These are phyloP conservation scores for Labrus mixtus DNA, from an alignment of 2,113 vertebrate species.

Conservation along the genomic window DNA sequence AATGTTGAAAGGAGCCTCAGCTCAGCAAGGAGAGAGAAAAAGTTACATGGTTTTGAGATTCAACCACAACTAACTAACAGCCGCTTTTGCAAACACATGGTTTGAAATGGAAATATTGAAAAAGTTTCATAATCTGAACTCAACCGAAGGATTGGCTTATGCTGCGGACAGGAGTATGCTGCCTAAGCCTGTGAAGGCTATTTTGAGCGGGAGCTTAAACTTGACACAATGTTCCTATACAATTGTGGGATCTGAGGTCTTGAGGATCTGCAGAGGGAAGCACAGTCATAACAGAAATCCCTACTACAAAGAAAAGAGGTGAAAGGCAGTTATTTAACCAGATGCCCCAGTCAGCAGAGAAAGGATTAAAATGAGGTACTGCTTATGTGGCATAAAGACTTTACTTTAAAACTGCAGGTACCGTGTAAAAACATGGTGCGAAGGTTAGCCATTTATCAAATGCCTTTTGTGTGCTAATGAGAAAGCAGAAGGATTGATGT, in stretches of 20 bases:
- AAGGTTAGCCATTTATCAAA: constrained; percentile 82
- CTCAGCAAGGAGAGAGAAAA: constrained; percentile 49
- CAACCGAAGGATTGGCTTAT: constrained; percentile 56
- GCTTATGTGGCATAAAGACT: constrained; percentile 84
- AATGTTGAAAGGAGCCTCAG: constrained; percentile 60
- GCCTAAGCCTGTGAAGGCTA: constrained; percentile 66
- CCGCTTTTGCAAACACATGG: constrained; percentile 66
- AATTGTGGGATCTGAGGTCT: constrained; percentile 81
- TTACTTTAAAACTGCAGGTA: constrained; percentile 83
- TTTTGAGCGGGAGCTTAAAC: constrained; percentile 76
- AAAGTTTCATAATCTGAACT: constrained; percentile 62
- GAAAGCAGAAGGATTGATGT: constrained; percentile 67
- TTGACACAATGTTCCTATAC: constrained; percentile 78
- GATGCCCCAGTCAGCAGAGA: constrained; percentile 84
- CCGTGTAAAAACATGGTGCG: constrained; percentile 74
- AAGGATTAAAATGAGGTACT: constrained; percentile 84
- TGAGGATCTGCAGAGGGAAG: constrained; percentile 76
- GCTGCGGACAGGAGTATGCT: constrained; percentile 70
- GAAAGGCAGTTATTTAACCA: constrained; percentile 85
- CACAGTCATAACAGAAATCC: constrained; percentile 81
- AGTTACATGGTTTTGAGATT: constrained; percentile 79
- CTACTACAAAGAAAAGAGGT: constrained; percentile 78
- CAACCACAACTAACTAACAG: constrained; percentile 72
- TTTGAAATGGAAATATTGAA: constrained; percentile 50
- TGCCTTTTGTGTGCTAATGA: constrained; percentile 82